phyloP scores from a whole-genome alignment of 2,888 invertebrate species.

The Schrankia costaestrigalis region DNA sequence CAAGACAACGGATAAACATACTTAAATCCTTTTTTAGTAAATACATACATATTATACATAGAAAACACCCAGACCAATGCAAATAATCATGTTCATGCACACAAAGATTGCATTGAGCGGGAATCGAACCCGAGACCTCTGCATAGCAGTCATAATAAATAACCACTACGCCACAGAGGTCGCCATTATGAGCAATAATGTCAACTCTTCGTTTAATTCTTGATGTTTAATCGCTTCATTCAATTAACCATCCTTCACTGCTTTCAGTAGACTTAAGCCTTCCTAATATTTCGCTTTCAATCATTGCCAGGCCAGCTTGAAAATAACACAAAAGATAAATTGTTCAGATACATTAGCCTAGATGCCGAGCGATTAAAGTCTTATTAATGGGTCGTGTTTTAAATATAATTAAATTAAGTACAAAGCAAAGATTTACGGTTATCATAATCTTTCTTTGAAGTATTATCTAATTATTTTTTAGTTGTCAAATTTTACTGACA shows the following conservation, averaged over 20 bases:
- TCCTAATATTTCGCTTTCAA: slow-evolving; percentile 10
- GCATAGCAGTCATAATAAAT: no score
- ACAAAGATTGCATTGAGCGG: no score
- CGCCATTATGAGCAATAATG: no score
- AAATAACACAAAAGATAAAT: slow-evolving; percentile 22
- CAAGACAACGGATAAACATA: no score
- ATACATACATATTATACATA: no score
- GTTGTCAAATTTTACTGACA: neutral
- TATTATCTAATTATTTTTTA: neutral
- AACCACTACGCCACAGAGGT: no score
- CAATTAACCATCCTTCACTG: neutral
- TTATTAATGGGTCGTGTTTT: slow-evolving; percentile 14
- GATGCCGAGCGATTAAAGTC: slow-evolving; percentile 13
- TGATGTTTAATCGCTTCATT: neutral
- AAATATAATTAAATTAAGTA: slow-evolving; percentile 5
- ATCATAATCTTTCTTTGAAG: slow-evolving; percentile 3
- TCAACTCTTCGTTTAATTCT: no score
- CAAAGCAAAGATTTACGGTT: slow-evolving; percentile 7
- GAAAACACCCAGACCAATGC: no score
- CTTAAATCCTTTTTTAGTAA: no score
- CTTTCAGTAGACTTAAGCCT: slow-evolving; percentile 1
- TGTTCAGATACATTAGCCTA: slow-evolving; percentile 17
- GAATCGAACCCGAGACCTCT: no score
- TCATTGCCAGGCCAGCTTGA: slow-evolving; percentile 8
- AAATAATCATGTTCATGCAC: no score